Conservation (phyloP, 1,140 invertebrate species). For the Daktulosphaira vitifoliae region DNA sequence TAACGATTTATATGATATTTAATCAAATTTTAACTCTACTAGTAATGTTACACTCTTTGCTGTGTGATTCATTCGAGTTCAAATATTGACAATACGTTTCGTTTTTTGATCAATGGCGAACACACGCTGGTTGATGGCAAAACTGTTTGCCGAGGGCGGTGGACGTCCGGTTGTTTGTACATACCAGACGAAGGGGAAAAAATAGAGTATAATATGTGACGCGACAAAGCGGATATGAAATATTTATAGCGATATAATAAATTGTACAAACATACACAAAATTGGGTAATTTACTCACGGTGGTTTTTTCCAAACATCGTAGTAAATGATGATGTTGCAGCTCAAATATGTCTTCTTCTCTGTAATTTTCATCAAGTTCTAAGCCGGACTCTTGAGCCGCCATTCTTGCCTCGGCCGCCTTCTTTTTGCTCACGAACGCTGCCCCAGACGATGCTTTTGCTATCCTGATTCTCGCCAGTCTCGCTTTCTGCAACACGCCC, state of each 20-base stretch:
- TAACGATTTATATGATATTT: too few relatives aligned
- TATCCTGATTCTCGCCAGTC: slow-evolving; percentile 91
- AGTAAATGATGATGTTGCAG: slow-evolving; percentile 98
- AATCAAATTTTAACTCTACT: too few relatives aligned
- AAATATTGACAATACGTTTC: too few relatives aligned
- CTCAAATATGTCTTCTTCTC: slow-evolving; percentile 96
- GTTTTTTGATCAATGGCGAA: too few relatives aligned
- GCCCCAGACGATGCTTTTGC: slow-evolving; percentile 98
- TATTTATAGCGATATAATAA: neutral
- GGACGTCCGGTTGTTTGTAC: too few relatives aligned
- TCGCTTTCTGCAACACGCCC: slow-evolving; percentile 76
- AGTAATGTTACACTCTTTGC: too few relatives aligned
- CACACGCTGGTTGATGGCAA: too few relatives aligned
- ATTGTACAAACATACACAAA: slow-evolving; percentile 1
- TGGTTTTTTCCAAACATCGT: slow-evolving; percentile 95
- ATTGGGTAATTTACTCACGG: slow-evolving; percentile 56
- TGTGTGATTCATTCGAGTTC: too few relatives aligned
- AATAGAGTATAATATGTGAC: too few relatives aligned
- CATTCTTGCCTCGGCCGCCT: slow-evolving; percentile 89
- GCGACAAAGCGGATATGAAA: neutral
- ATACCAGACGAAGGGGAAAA: too few relatives aligned
- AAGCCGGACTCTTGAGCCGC: slow-evolving; percentile 84
- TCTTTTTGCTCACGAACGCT: slow-evolving; percentile 97
- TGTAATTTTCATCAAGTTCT: slow-evolving; percentile 75
- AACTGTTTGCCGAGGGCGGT: too few relatives aligned